These are phyloP conservation scores for Cololabis saira DNA, from an alignment of 2,113 vertebrate species.

Conservation along the genomic window DNA sequence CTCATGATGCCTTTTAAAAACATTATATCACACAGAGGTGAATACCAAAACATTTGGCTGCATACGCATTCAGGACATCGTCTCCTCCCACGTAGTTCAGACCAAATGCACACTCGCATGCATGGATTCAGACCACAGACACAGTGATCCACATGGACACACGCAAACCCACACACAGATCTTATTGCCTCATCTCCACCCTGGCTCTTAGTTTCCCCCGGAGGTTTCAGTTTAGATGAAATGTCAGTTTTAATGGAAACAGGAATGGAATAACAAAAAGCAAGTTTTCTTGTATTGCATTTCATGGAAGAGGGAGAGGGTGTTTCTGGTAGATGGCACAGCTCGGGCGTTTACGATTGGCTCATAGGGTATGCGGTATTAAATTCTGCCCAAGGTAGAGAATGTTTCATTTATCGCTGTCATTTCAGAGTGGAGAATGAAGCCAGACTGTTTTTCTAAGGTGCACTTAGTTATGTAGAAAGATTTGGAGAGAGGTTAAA, in stretches of 20 bases:
- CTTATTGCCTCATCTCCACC: conserved; percentile 76
- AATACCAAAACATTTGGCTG: conserved; percentile 37
- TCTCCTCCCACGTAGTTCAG: conserved; percentile 25
- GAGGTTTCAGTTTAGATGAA: conserved; percentile 86
- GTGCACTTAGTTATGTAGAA: conserved; percentile 51
- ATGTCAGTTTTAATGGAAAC: conserved; percentile 89
- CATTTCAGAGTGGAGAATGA: conserved; percentile 52
- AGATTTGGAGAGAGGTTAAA: conserved; percentile 35
- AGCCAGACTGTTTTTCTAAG: conserved; percentile 36
- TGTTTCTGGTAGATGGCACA: conserved; percentile 73
- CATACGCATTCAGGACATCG: conserved; percentile 51
- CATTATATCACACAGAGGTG: conserved; percentile 46
- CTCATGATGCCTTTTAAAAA: conserved; percentile 65
- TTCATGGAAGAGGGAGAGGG: conserved; percentile 57
- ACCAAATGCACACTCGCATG: conserved; percentile 39
- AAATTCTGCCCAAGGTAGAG: conserved; percentile 64
- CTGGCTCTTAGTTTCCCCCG: conserved; percentile 78
- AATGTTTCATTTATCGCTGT: conserved; percentile 62
- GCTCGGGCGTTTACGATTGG: conserved; percentile 60
- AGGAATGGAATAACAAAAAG: conserved; percentile 85
- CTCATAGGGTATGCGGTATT: conserved; percentile 65
- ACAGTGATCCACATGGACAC: conserved; percentile 41
- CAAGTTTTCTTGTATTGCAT: conserved; percentile 67
- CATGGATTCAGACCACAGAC: conserved; percentile 21
- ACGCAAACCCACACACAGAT: conserved; percentile 34